Evolutionary conservation across 2,797 vertebrate genomes (phyloP), one percentile per base, ranked within the genome.

Genomic region (Apodemus agrarius): DNA sequence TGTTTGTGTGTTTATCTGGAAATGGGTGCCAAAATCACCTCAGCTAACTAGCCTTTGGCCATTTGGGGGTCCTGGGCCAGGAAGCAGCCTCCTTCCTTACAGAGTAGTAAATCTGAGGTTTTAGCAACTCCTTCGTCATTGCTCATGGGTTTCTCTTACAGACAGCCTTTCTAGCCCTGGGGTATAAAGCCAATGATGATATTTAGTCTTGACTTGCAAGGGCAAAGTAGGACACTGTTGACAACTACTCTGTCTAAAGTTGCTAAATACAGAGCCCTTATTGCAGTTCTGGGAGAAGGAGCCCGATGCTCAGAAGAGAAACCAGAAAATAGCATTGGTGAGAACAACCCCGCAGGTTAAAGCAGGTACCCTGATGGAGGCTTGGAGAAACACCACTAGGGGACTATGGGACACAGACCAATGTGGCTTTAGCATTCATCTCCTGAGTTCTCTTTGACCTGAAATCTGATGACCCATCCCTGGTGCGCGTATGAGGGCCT

Each of bases 1-100:
- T 95, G 67, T 92, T 37, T 96, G 52, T 86, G 79, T 92, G 87
- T 90, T 96, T 92, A 93, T 92, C 82, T 93, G 95, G 92, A 97
- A 97, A 95, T 87, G 65, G 31, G 57, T 74, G 67, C 31, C 75
- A 92, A 91, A 96, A 89, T 49, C 63, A 89, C 26, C 17, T 40
- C 54, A 54, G 61, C 40, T 81, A 75, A 79, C 37, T 65, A 86
- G 61, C 67, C 85, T 89, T 57, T 57, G 94, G 85, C 37, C 67
- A 86, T 93, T 24, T 54, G 43, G 61, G 57, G 49, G 49, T 21
- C 59, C 78, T 54, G 22, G 52, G 69, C 12, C 5, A 93, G 57
- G 59, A 91, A 75, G 79, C 31, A 78, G 75, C 22, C 80, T 81
- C n/a, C 34, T 24, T 76, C 22, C 59, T 88, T 84, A 31, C 37